Base-by-base conservation (phyloP, 2,797 vertebrate genomes). In the Malurus splendens region DNA sequence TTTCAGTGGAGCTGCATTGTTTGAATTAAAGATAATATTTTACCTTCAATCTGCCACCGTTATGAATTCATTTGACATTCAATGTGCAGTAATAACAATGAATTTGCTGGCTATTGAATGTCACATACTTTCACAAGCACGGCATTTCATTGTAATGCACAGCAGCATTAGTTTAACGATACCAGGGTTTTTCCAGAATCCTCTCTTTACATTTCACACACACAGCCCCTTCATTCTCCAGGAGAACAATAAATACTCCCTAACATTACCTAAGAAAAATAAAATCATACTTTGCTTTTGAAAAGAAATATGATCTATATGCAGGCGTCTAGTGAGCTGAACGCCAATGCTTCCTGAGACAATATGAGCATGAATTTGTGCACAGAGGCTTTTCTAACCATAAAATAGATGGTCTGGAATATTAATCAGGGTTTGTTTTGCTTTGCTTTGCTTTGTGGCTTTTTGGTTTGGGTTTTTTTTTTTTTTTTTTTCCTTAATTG, bases 1-100 rank as follows among this genome's bases (percentile, higher is more conserved):
- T 82, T 85, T 65, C 94, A 72, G 2, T 12, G 55, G 56, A 90
- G 86, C 61, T 48, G 78, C 22, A 8, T 86, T 57, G 3, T 51
- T 44, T 71, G 88, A 91, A 86, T 70, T 50, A 23, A 10, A 28
- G 82, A 76, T 61, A 86, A 88, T 85, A 91, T 89, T 91, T 94
- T 72, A 90, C 88, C 91, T 95, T 80, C 61, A 56, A 74, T 86
- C 82, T 45, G 18, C 75, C 50, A 59, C 68, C 44, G 39, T 89
- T 88, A 86, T 47, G 52, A 92, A 92, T 89, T 91, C 88, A 93
- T 90, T 57, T 93, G 95, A 87, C 93, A 92, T 81, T 89, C 95
- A 77, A 24, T 84, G 82, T 88, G 48, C 18, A 51, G 94, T 85
- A 87, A 86, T 93, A 84, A 89, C 94, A 82, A 85, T 90, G 94